Evolutionary conservation across 2,113 vertebrate species (phyloP).

Genomic region (Trogon surrucura): DNA sequence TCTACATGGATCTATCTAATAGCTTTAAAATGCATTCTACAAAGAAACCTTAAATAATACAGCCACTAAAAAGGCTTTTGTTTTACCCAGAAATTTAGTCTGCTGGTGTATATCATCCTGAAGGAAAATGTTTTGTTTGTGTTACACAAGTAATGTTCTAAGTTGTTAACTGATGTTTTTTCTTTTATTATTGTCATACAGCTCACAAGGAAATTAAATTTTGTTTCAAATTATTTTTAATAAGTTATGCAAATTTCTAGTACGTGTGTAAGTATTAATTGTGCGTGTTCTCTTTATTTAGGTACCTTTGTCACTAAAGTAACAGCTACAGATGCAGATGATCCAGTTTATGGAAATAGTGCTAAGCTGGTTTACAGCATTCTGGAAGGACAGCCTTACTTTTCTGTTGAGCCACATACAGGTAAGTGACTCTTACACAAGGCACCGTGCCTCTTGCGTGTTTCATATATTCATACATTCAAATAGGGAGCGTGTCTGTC

Average conservation of each 20-base stretch:
- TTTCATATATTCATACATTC: neutral
- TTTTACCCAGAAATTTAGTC: neutral
- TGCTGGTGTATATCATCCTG: neutral
- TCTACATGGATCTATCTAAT: constrained; percentile 24
- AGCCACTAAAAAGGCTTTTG: neutral
- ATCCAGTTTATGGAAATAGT: constrained; percentile 97
- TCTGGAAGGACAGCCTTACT: constrained; percentile 97
- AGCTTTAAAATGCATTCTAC: constrained; percentile 51
- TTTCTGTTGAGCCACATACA: constrained; percentile 95
- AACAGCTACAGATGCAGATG: constrained; percentile 95
- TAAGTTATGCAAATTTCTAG: neutral
- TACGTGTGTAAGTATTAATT: constrained; percentile 34
- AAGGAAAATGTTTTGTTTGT: constrained; percentile 22
- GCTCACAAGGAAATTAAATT: neutral
- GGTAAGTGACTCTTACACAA: constrained; percentile 76
- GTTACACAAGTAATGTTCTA: neutral
- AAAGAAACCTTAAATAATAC: constrained; percentile 66
- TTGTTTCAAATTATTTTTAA: neutral
- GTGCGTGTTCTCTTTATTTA: constrained; percentile 59
- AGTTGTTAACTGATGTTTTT: neutral
- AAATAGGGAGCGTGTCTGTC: neutral
- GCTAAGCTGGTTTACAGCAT: constrained; percentile 98
- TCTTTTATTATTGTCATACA: neutral
- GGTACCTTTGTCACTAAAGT: constrained; percentile 94
- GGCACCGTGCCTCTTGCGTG: fast-evolving